These are phyloP conservation scores for Carcinoscorpius rotundicauda DNA, from an alignment of 1,140 invertebrate species.

Conservation along the genomic window DNA sequence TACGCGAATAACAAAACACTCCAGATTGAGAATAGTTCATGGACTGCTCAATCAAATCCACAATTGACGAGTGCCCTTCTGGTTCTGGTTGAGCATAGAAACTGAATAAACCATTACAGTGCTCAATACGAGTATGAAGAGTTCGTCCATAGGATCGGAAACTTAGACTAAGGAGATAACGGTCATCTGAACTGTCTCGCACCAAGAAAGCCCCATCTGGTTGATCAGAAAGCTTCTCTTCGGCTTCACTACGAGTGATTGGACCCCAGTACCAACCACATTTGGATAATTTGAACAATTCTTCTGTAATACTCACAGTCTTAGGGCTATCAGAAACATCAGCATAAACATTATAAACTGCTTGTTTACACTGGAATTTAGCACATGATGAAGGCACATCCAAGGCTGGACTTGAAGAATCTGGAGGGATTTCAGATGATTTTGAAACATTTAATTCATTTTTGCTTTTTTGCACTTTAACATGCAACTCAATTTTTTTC, in stretches of 20 bases:
- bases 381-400: no score
- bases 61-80: conserved; percentile 50
- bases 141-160: conserved; percentile 60
- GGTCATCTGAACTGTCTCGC: conserved; percentile 56
- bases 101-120: conserved; percentile 50
- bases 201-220: conserved; percentile 66
- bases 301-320: conserved; percentile 35
- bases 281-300: conserved; percentile 44
- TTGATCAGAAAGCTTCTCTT: conserved; percentile 49
- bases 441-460: no score
- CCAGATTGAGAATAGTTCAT: conserved; percentile 52
- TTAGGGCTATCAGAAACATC: neutral
- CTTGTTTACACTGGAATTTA: no score
- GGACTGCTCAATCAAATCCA: conserved; percentile 55
- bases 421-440: no score
- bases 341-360: no score
- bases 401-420: no score
- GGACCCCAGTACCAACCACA: conserved; percentile 56
- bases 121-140: conserved; percentile 55
- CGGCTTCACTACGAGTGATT: conserved; percentile 46
- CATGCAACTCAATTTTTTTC: no score
- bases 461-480: no score
- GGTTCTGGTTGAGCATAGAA: conserved; percentile 50
- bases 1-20: conserved; percentile 58
- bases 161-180: conserved; percentile 53